Base-by-base conservation (phyloP, 2,888 invertebrate genomes). In the Yponomeuta evonymella region DNA sequence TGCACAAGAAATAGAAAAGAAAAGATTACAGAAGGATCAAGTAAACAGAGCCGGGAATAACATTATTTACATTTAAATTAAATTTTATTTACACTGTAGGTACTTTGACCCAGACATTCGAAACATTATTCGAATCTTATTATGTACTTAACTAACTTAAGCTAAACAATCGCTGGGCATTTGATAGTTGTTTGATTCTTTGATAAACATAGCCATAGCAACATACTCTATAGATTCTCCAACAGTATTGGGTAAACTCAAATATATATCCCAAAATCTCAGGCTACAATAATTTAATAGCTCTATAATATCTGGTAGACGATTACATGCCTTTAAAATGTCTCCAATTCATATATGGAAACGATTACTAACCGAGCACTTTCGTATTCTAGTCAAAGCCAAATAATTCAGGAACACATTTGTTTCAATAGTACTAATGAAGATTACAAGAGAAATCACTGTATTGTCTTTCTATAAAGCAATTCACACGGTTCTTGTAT, bases 151-250 rank as follows among this genome's bases (percentile, higher is more conserved):
- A 36, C 67, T 67, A 43, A 67, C 67, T 36, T 67, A 64, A 64
- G 64, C 29, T 36, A 9, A 67, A 9, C 67, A 65, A 65, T 65
- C 65, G 65, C 65, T 65, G 65, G 65, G 65, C 33, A 30, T 30
- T 29, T 65, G 65, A 65, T 65, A 65, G 65, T 65, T 11, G 30
- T 15, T 4, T 12, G 11, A 6, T 30, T 65, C 23, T 65, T 65
- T 65, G 65, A 65, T 65, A 29, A 65, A 15, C 30, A 65, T 65
- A 65, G 67, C 67, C 67, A 67, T n/a, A 43, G 36, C 10, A 64
- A 64, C 64, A 23, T 64, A 64, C 30, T 29, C 29, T 64, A 64
- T 64, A 63, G 33, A 5, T n/a, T n/a, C 64, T 64, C 30, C 15
- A 58, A 1, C 51, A 15, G 51, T 58, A 58, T 15, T 58, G 15